Evolutionary conservation across 2,888 invertebrate genomes (phyloP), one percentile per base, ranked within the genome.

Genomic region (Troglohyphantes excavatus): DNA sequence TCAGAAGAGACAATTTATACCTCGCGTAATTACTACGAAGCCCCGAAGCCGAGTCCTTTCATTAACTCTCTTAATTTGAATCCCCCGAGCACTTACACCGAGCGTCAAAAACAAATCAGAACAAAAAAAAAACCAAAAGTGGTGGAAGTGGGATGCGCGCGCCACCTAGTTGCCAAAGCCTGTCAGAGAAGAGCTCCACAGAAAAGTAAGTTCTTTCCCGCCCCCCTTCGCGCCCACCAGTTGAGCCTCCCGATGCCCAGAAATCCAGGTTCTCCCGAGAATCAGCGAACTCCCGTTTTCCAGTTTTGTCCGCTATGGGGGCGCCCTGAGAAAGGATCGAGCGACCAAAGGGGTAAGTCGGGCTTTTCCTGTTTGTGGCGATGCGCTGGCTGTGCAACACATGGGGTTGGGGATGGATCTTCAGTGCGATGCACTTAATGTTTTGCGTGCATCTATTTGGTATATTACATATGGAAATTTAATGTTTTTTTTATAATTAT

Each of bases 181-280:
- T n/a, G n/a, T n/a, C 27, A 13, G 65, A 9, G 33, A 33, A 9
- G 33, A 33, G 33, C 9, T 33, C 5, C n/a, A 17, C n/a, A 13
- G 17, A 53, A 53, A 79, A 63, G 83, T 78, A 78, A 76, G 85
- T 78, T 83, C 33, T 68, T 21, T 23, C 17, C 13, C 59, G 53
- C 61, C 61, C 43, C 76, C 78, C 19, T 61, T 53, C 23, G 61
- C 72, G 65, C 61, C 88, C 88, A 89, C 88, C 88, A 89, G 88
- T 89, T 89, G 88, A 89, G 88, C 88, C 63, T 88, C 70, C 68
- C 53, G 5, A 82, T 82, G 88, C 88, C 88, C 88, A 89, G 88
- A 76, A 82, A 89, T 89, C 88, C 88, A 89, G 88, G 88, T 82
- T 82, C 88, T 89, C 82, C 68, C 43, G 75, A n/a, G n/a, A n/a